phyloP scores from a whole-genome alignment of 2,888 invertebrate species.

The Meiosimyza platycephala region DNA sequence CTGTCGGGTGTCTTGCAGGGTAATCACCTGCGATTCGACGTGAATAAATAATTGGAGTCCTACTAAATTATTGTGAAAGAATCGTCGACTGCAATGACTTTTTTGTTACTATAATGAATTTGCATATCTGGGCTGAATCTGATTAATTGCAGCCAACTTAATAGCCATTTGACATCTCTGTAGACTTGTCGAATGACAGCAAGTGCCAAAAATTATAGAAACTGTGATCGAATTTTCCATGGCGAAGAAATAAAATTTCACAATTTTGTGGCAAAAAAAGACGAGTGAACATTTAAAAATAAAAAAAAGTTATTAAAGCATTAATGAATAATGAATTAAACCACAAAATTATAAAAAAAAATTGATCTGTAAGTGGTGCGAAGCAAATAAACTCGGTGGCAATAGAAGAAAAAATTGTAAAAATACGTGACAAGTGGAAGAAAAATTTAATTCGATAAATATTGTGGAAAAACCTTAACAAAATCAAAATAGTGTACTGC shows the following conservation, averaged over 20 bases:
- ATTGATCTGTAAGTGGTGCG: background rate
- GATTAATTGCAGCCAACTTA: too few relatives aligned
- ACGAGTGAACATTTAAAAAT: background rate
- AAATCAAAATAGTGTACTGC: background rate
- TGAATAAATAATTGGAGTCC: too few relatives aligned
- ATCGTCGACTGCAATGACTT: too few relatives aligned
- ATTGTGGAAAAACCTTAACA: background rate
- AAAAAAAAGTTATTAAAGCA: background rate
- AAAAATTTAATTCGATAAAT: background rate
- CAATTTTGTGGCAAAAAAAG: slow-evolving; percentile 15
- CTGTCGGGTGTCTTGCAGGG: too few relatives aligned
- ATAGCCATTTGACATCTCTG: too few relatives aligned
- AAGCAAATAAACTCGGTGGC: background rate
- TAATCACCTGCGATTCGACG: too few relatives aligned
- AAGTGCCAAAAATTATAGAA: slow-evolving; percentile 18
- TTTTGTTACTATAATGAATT: too few relatives aligned
- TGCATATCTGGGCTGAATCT: too few relatives aligned
- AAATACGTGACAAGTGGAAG: slow-evolving; percentile 20
- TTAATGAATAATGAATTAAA: background rate
- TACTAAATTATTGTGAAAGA: too few relatives aligned
- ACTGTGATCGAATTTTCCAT: slow-evolving; percentile 11
- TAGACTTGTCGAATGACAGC: slow-evolving; percentile 6
- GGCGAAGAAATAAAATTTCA: slow-evolving; percentile 13
- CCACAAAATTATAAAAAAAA: background rate
- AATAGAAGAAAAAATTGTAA: background rate